Evolutionary conservation across 2,888 invertebrate genomes (phyloP), one percentile per base, ranked within the genome.

Genomic region (Pristionchus mayeri): DNA sequence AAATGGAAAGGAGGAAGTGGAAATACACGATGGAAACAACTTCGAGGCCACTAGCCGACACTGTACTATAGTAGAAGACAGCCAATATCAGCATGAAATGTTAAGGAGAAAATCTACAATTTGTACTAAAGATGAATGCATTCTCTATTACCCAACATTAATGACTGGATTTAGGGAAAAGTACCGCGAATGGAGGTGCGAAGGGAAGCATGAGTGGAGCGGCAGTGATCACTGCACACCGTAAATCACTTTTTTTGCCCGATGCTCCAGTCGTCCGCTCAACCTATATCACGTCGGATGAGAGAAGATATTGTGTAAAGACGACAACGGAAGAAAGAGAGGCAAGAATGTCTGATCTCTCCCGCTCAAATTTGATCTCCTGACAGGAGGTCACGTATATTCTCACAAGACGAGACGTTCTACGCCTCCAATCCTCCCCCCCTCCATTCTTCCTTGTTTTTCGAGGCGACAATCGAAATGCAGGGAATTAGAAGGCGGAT

Each of bases 141-240:
- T n/a, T n/a, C n/a, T n/a, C n/a, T n/a, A n/a, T n/a, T n/a, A n/a
- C n/a, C n/a, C n/a, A n/a, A n/a, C n/a, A n/a, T n/a, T n/a, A n/a
- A n/a, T n/a, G n/a, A n/a, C n/a, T n/a, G n/a, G n/a, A n/a, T 16
- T 30, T 0, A 30, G n/a, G n/a, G 18, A 54, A 18, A 57, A 21
- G n/a, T 67, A 67, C 67, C 67, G 67, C 37, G 37, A 67, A 67
- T n/a, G 67, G 67, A 37, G 67, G 67, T 9, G 67, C 67, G 18
- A 67, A 67, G 9, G 67, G 67, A n/a, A 67, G 67, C 67, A 67
- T 67, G 7, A 24, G 18, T 3, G 34, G 63, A 67, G 2, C 18
- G n/a, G 67, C 34, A 18, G 13, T 44, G 60, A 60, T 24, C 27
- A 13, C 24, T 60, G 60, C 11, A 16, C 60, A 27, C 30, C 24